Percentiles rank a stretch among this genome's conserved stretches.
Evolutionary conservation across 2,797 vertebrate species (phyloP).

Genomic region (Lophotriccus pileatus): DNA sequence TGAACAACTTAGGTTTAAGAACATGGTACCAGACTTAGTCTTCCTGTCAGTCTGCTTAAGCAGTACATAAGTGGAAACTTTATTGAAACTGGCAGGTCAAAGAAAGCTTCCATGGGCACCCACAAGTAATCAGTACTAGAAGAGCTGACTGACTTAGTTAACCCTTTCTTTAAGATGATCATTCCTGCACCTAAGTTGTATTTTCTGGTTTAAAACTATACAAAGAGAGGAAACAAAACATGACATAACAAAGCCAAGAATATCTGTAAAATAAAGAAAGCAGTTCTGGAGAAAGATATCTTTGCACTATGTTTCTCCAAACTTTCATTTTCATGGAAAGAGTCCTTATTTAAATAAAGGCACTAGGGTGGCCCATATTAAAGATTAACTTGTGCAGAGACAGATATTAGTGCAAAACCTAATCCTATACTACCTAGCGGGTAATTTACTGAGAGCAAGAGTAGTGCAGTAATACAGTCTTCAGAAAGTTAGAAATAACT

Average conservation of each 20-base stretch:
- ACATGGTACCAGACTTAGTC: not conserved
- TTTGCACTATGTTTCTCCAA: not conserved
- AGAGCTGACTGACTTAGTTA: constrained; percentile 76
- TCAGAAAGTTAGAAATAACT: not conserved
- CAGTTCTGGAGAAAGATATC: not conserved
- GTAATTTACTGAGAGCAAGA: not conserved
- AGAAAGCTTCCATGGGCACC: constrained; percentile 77
- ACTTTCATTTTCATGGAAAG: not conserved
- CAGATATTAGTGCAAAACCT: not conserved
- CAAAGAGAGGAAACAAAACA: not conserved
- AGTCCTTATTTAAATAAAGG: not conserved
- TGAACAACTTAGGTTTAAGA: not conserved
- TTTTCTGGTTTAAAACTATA: not conserved
- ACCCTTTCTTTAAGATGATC: not conserved
- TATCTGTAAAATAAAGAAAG: not conserved
- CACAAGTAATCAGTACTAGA: constrained; percentile 75
- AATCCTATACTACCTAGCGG: not conserved
- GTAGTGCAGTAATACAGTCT: not conserved
- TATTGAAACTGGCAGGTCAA: constrained; percentile 81
- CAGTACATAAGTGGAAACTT: not conserved
- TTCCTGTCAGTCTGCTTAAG: not conserved
- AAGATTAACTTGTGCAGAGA: not conserved
- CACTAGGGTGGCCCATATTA: not conserved
- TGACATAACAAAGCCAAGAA: not conserved
- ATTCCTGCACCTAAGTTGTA: fast-evolving